These are phyloP conservation scores for Apamea epomidion DNA, from an alignment of 2,888 invertebrate species.

Conservation along the genomic window DNA sequence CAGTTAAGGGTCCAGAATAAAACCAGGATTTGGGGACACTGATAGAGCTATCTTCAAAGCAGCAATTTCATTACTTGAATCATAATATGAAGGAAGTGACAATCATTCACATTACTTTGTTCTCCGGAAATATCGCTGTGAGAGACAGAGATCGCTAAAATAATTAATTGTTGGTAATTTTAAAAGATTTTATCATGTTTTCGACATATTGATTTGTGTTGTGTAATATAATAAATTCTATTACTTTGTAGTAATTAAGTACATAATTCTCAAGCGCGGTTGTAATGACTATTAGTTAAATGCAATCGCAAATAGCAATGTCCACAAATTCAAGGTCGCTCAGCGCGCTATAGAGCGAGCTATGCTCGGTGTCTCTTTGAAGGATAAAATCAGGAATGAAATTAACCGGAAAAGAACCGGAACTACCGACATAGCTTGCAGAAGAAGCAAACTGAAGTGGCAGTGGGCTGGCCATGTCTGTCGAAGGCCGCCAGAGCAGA, in stretches of 20 bases:
- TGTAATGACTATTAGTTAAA: not conserved
- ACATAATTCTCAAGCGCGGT: not conserved
- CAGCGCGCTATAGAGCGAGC: too few species aligned
- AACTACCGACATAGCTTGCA: too few species aligned
- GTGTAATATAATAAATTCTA: not conserved
- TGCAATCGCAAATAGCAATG: too few species aligned
- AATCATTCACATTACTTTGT: not conserved
- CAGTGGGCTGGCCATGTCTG: too few species aligned
- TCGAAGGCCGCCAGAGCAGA: too few species aligned
- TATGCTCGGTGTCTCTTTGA: too few species aligned
- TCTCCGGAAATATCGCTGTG: not conserved
- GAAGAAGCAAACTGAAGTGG: too few species aligned
- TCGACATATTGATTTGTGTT: not conserved
- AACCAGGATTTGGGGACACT: not conserved
- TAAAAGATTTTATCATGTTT: not conserved
- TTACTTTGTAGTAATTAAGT: not conserved
- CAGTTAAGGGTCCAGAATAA: not conserved
- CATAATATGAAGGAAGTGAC: not conserved
- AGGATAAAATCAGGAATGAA: too few species aligned
- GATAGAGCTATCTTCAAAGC: not conserved
- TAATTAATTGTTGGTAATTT: not conserved
- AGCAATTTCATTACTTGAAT: not conserved
- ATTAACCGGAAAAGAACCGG: too few species aligned
- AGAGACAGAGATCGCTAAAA: not conserved
- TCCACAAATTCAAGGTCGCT: too few species aligned